Evolutionary conservation across 92 coral and sea anemone genomes (phyloP), one percentile per base, ranked within the genome.

Genomic region (Bergia puertoricense): DNA sequence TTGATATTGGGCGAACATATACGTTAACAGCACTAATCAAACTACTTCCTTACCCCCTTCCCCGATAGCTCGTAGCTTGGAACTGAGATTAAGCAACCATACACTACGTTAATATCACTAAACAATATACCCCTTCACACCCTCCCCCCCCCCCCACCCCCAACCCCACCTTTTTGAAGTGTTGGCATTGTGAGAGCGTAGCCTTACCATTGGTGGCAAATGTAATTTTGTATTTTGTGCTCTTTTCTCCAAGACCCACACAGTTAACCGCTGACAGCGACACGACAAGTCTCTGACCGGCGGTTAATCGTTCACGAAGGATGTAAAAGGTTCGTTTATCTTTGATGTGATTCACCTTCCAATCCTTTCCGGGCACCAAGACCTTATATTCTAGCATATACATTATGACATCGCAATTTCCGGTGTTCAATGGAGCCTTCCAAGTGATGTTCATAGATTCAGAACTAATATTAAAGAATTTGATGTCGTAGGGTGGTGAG

Each of bases 361-460:
- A 96, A 2, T 88, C 86, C 0, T 81, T 79, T 77, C 81, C 91
- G 40, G 88, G 88, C 22, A n/a, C 86, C 13, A 82, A 86, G 8
- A 89, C 90, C 85, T 85, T 92, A 88, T 93, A 90, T 79, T 96
- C 96, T 80, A 96, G 87, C 23, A 91, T 30, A 40, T 92, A 96
- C 93, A 88, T 89, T 79, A 92, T 76, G 41, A 96, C 92, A 37
- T 91, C 88, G 79, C 96, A 92, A 86, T 95, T 90, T 3, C 99
- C 98, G 37, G 94, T 94, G 44, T 89, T 88, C 67, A 94, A 93
- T 16, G 88, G 93, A 38, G 86, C 81, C 14, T 44, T 44, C 99
- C 99, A 96, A 20, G 94, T 88, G 89, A 96, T 95, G 87, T 96
- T 96, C 40, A 96, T 91, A 15, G 98, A 98, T 6, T 90, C 48